Evolutionary conservation across 2,113 vertebrate species (phyloP).

Genomic region (Rhinoptilus africanus): DNA sequence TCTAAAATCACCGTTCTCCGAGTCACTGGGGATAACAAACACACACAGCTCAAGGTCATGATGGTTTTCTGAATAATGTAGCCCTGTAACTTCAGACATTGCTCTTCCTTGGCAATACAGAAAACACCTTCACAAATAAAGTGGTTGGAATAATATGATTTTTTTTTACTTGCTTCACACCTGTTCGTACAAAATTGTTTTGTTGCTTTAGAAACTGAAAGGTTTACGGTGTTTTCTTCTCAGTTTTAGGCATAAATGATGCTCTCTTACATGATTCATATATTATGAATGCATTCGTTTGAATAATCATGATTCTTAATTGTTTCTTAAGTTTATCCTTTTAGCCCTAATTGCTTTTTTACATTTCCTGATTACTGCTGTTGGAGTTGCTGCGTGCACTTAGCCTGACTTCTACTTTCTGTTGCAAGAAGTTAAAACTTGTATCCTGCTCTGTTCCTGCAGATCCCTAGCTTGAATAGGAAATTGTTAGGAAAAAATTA

Average conservation of each 20-base stretch:
- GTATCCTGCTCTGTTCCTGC: background rate
- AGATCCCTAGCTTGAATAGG: background rate
- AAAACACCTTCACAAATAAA: conserved; percentile 25
- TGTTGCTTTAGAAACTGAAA: background rate
- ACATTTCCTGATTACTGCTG: background rate
- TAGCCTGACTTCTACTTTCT: background rate
- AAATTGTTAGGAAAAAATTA: background rate
- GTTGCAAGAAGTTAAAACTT: background rate
- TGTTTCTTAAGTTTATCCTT: background rate
- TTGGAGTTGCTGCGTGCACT: background rate
- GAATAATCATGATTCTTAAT: background rate
- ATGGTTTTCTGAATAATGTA: background rate
- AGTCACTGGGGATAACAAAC: background rate
- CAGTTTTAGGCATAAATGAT: background rate
- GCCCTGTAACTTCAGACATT: background rate
- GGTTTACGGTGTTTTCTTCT: background rate
- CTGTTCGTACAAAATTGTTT: background rate
- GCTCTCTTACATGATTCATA: background rate
- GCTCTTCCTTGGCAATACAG: background rate
- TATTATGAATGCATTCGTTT: background rate
- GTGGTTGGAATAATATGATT: background rate
- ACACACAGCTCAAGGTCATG: background rate
- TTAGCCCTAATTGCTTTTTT: background rate
- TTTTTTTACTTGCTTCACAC: background rate
- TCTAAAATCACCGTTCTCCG: background rate